Conservation (phyloP, 2,888 invertebrate genomes). For the Lasiommata megera region DNA sequence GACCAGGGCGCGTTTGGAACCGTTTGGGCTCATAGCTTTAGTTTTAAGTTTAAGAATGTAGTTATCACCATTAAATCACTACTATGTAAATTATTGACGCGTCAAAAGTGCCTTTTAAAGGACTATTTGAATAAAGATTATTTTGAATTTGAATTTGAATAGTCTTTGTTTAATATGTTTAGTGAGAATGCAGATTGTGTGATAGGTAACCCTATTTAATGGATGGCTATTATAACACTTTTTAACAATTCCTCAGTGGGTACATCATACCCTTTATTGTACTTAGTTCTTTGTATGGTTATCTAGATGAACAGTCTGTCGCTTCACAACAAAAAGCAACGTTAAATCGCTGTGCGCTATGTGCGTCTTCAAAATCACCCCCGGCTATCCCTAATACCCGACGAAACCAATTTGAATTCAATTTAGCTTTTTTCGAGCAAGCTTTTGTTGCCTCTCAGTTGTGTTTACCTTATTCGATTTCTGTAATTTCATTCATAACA, state of each 20-base stretch:
- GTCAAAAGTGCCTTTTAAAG: too few species aligned
- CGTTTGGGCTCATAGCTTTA: too few species aligned
- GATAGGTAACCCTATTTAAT: neutral
- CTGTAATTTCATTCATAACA: slow-evolving; percentile 82
- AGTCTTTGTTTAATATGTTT: too few species aligned
- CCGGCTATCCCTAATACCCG: slow-evolving; percentile 77
- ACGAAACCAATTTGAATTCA: slow-evolving; percentile 82
- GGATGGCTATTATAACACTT: neutral
- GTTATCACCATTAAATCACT: too few species aligned
- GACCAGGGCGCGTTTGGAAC: too few species aligned
- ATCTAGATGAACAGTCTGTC: slow-evolving; percentile 53
- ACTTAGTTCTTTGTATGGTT: slow-evolving; percentile 55
- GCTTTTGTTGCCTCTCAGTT: slow-evolving; percentile 80
- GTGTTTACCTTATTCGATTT: slow-evolving; percentile 82
- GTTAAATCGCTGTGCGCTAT: slow-evolving; percentile 71
- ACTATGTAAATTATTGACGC: too few species aligned
- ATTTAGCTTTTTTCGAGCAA: slow-evolving; percentile 79
- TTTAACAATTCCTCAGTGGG: neutral
- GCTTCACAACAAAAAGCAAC: slow-evolving; percentile 69
- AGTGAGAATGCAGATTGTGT: neutral
- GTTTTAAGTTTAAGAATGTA: too few species aligned
- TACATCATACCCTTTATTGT: slow-evolving; percentile 46
- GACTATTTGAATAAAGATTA: too few species aligned
- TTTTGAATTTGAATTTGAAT: neutral
- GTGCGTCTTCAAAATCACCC: slow-evolving; percentile 69